Conservation (phyloP, 2,113 vertebrate genomes). For the Amazona vittata region DNA sequence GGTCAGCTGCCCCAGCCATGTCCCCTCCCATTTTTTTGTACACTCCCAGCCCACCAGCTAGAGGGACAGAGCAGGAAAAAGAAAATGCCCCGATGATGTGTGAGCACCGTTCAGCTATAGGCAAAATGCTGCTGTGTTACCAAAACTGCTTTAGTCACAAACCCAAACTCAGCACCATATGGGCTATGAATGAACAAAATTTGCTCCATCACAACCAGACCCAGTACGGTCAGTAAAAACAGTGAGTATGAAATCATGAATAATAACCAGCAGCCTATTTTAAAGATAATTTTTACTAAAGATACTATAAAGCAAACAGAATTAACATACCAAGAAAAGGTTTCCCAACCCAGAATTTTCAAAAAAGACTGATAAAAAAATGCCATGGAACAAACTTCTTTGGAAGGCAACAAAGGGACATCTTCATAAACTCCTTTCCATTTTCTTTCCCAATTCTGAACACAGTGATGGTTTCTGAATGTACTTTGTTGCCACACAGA, state of each 20-base stretch:
- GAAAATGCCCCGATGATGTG: neutral
- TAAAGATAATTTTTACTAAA: neutral
- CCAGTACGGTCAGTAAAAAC: neutral
- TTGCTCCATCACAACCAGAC: neutral
- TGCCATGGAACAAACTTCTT: neutral
- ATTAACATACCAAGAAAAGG: neutral
- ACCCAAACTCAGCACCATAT: neutral
- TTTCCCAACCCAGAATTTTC: neutral
- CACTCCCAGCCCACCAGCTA: rapidly evolving
- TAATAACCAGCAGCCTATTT: neutral
- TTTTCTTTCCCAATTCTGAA: neutral
- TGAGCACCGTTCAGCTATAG: neutral
- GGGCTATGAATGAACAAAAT: neutral
- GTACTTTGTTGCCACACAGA: neutral
- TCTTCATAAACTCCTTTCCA: neutral
- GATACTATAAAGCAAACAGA: neutral
- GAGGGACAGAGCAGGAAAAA: neutral
- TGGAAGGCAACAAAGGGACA: neutral
- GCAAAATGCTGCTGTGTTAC: neutral
- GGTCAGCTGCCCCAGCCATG: neutral
- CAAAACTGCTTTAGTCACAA: neutral
- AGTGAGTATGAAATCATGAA: neutral
- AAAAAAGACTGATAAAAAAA: neutral
- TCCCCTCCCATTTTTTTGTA: neutral
- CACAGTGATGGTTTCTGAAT: neutral